phyloP scores from a whole-genome alignment of 2,888 invertebrate genomes.

The Tipula helvola region DNA sequence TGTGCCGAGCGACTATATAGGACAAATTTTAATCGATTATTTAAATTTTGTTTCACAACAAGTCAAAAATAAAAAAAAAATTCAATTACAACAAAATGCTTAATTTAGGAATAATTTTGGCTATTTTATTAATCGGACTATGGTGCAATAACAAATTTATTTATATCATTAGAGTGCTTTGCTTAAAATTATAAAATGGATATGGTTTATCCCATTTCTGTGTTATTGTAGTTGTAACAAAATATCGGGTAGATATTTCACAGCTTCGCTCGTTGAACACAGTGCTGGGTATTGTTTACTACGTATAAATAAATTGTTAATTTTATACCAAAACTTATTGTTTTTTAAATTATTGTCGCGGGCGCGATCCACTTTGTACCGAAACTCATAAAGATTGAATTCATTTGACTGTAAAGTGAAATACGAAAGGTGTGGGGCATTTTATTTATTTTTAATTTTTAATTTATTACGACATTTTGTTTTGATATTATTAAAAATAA shows the following conservation, averaged over 20 bases:
- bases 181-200: neutral
- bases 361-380: neutral
- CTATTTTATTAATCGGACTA: no score
- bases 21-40: no score
- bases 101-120: no score
- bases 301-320: neutral
- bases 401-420: neutral
- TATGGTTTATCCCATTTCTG: neutral
- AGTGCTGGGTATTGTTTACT: neutral
- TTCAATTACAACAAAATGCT: neutral
- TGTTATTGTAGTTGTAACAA: neutral
- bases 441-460: neutral
- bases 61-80: no score
- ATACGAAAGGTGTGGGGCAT: neutral
- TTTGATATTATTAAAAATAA: neutral
- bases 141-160: neutral
- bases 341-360: neutral
- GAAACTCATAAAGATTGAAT: no score
- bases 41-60: no score
- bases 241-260: neutral
- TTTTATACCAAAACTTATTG: neutral
- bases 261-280: neutral
- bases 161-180: neutral
- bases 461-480: neutral
- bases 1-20: no score